Base-by-base conservation (phyloP, 1,140 invertebrate genomes). In the Yoshiicerus persimilis region DNA sequence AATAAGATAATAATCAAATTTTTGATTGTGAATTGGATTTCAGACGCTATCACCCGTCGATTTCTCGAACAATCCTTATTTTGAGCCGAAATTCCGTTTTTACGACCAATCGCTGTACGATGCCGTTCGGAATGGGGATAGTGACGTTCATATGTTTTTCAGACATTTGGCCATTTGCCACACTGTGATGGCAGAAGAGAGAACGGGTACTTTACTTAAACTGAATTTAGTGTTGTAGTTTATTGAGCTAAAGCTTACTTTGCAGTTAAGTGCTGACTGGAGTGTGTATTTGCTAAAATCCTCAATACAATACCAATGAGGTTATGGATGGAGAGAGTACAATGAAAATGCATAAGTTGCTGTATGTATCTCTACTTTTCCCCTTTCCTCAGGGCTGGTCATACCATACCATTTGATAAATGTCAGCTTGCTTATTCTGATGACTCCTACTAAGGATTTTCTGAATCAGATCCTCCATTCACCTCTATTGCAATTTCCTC, bases 141-240 rank as follows among this genome's bases (percentile, higher is more conserved):
- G 93, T 30, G 94, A 97, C 90, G 95, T 96, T 32, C 95, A 97
- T 91, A 95, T 95, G 91, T 99, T 99, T 93, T 99, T 98, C 93
- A 94, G 96, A 32, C 93, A 98, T 38, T 93, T 99, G 56, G 96
- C 97, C 4, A 92, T 98, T 1, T 99, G 98, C 92, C 98, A 99
- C 92, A 99, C 98, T 4, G 98, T 99, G n/a, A 99, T 99, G 98
- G 96, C 97, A 0, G 98, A 98, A 85, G 95, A 97, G 87, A 97
- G 96, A 91, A 95, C 96, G 87, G 97, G 97, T 91, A 84, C 77
- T 84, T 84, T 84, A 41, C 34, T 80, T 80, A 36, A 36, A 23
- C 34, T 38, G n/a, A 80, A 34, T 80, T 80, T 80, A 34, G 20
- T 30, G 32, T 80, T 66, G 75, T 80, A 80, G 75, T 80, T 80